Conservation (phyloP, 2,113 vertebrate genomes). For the Cebidichthys violaceus region DNA sequence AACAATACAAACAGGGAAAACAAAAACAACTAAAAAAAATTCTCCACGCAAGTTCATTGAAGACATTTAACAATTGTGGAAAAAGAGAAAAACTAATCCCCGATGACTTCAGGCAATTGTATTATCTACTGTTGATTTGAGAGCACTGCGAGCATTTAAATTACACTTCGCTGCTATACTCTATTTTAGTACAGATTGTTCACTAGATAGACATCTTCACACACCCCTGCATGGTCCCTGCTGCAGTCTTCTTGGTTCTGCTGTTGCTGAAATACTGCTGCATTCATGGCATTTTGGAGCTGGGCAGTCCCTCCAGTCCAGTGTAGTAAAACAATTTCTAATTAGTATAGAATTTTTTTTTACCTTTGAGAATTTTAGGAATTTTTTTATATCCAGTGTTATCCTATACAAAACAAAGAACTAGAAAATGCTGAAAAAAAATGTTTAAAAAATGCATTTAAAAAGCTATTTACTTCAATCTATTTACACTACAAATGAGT, state of each 20-base stretch:
- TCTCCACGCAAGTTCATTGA: not conserved
- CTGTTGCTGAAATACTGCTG: slow-evolving; percentile 52
- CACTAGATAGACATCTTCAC: not conserved
- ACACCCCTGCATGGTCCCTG: not conserved
- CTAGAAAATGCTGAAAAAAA: slow-evolving; percentile 16
- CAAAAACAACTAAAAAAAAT: too few species aligned
- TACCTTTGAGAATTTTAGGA: not conserved
- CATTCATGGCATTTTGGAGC: slow-evolving; percentile 65
- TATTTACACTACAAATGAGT: slow-evolving; percentile 59
- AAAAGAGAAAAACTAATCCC: slow-evolving; percentile 3
- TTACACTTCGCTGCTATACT: not conserved
- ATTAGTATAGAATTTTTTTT: not conserved
- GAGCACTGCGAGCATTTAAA: not conserved
- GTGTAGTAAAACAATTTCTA: not conserved
- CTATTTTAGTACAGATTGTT: slow-evolving; percentile 9
- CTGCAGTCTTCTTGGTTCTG: slow-evolving; percentile 21
- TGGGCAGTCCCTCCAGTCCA: slow-evolving; percentile 55
- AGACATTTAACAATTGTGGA: slow-evolving; percentile 11
- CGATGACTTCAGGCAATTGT: not conserved
- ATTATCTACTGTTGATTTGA: not conserved
- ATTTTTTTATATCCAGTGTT: slow-evolving; percentile 10
- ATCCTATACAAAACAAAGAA: slow-evolving; percentile 34
- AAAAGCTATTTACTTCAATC: slow-evolving; percentile 30
- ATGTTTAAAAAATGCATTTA: not conserved
- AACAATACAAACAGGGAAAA: slow-evolving; percentile 4